A percentile compares a stretch with the other conserved stretches of the same genome.
Conservation (phyloP, 1,140 invertebrate genomes). For the Acromyrmex charruanus region DNA sequence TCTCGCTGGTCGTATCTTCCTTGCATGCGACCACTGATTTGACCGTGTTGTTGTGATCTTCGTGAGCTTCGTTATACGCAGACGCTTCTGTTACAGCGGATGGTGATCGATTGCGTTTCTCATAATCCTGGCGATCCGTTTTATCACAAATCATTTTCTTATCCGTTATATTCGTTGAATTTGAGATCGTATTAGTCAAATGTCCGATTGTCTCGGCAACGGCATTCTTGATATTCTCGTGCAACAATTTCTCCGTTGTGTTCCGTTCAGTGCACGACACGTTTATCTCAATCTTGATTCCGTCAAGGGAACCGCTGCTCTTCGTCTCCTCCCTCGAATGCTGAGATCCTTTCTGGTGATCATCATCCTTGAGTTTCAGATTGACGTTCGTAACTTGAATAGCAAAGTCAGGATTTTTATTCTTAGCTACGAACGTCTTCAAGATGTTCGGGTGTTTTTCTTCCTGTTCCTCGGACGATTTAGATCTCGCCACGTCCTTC, state of each 20-base stretch:
- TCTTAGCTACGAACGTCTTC: constrained; percentile 45
- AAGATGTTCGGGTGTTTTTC: background rate
- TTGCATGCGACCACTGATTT: background rate
- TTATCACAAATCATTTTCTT: constrained; percentile 13
- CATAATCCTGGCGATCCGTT: background rate
- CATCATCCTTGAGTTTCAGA: constrained; percentile 79
- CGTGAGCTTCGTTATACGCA: background rate
- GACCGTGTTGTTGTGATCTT: background rate
- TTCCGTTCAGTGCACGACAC: constrained; percentile 79
- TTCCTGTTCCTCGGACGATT: background rate
- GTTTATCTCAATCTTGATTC: constrained; percentile 84
- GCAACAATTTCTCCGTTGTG: constrained; percentile 54
- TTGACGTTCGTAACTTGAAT: constrained; percentile 82
- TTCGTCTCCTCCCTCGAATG: constrained; percentile 61
- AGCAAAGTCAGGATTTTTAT: constrained; percentile 77
- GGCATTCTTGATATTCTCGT: constrained; percentile 58
- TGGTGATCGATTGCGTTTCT: background rate
- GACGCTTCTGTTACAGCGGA: background rate
- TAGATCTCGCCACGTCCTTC: background rate
- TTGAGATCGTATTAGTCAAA: constrained; percentile 40
- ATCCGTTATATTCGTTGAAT: constrained; percentile 27
- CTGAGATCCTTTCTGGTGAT: constrained; percentile 65
- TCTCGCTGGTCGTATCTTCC: background rate
- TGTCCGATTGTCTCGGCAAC: constrained; percentile 50
- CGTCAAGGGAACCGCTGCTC: constrained; percentile 72